Conservation (phyloP, 2,797 vertebrate species). For the Pangasius mekongensis region DNA sequence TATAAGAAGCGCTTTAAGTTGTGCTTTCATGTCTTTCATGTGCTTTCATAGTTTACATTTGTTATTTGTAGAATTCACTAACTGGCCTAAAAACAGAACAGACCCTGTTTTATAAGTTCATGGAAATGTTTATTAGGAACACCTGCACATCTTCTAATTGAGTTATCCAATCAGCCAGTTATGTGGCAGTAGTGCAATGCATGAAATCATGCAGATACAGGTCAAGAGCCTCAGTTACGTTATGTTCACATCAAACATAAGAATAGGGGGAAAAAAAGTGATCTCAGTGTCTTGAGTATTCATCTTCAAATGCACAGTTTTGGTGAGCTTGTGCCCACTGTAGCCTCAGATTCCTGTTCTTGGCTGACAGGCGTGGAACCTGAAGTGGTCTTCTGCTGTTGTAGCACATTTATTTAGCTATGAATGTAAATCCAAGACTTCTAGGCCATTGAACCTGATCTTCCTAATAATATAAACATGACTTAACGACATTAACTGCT, state of each 20-base stretch:
- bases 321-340: not conserved
- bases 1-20: not conserved
- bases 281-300: not conserved
- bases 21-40: not conserved
- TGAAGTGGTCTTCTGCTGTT: not conserved
- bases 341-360: not conserved
- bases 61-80: not conserved
- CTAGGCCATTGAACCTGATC: not conserved
- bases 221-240: not conserved
- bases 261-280: not conserved
- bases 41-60: not conserved
- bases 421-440: not conserved
- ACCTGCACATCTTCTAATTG: not conserved
- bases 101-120: not conserved
- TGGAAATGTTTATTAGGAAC: not conserved
- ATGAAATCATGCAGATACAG: not conserved
- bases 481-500: not conserved
- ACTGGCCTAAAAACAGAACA: not conserved
- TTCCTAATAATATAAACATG: not conserved
- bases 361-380: not conserved
- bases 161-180: not conserved
- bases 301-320: not conserved
- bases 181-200: not conserved
- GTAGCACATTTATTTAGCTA: not conserved
- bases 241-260: not conserved